Evolutionary conservation across 2,113 vertebrate species (phyloP).

Genomic region (Proteles cristata): DNA sequence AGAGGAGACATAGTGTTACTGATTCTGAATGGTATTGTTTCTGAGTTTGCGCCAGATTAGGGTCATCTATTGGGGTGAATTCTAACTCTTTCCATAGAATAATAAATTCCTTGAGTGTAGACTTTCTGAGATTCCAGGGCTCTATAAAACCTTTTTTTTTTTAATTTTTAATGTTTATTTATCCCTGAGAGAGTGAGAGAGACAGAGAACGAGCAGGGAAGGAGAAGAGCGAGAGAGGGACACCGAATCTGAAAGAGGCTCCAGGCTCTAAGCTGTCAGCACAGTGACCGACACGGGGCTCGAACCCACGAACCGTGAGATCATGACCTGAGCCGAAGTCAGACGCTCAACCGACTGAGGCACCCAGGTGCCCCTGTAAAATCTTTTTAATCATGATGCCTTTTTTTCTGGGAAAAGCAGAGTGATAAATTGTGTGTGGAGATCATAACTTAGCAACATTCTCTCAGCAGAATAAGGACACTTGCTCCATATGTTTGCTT

Average conservation of each 20-base stretch:
- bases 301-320: too few relatives aligned
- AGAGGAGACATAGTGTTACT: neutral
- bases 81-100: neutral
- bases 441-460: neutral
- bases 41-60: neutral
- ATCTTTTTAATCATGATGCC: neutral
- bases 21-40: neutral
- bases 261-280: too few relatives aligned
- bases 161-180: too few relatives aligned
- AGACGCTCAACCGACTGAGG: too few relatives aligned
- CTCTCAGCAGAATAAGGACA: constrained; percentile 77
- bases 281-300: too few relatives aligned
- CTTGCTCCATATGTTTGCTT: constrained; percentile 82
- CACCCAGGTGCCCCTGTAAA: neutral
- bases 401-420: neutral
- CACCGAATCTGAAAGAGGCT: too few relatives aligned
- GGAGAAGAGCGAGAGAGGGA: too few relatives aligned
- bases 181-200: too few relatives aligned
- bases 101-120: neutral
- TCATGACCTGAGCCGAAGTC: too few relatives aligned
- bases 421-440: neutral
- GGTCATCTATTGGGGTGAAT: neutral
- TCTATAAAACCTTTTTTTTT: neutral
- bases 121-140: neutral
- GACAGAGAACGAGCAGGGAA: too few relatives aligned